Evolutionary conservation across 37 sponge, comb jelly and placozoan genomes (phyloP), one percentile per base, ranked within the genome.

Genomic region (Theonella swinhoei): DNA sequence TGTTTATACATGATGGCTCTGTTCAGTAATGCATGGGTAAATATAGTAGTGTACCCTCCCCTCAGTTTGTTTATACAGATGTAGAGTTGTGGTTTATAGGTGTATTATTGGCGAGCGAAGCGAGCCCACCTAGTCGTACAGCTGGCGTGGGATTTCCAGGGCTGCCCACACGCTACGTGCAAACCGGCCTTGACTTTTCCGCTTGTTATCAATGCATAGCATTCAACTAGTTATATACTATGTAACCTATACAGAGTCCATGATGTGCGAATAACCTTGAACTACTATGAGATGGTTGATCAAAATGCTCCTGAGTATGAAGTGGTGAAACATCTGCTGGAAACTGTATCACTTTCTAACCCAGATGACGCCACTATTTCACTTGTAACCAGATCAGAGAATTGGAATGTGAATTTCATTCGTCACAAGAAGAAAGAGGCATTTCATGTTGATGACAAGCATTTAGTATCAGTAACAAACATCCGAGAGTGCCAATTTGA

Each of bases 341-440:
- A 47, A 14, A 47, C 54, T 14, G 14, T 47, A 14, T 47, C 54
- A 47, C 54, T 47, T 14, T n/a, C n/a, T n/a, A 14, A 47, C 7
- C 11, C 7, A 14, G 54, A 47, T 14, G 14, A 47, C 11, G 54
- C 7, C 11, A 47, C 54, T 14, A 47, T 47, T 14, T 2, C 30
- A 28, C 34, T 68, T 68, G 69, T 68, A 28, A 28, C 69, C 20
- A 28, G 30, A 7, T 22, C 69, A 32, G 69, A 31, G 25, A 33
- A 68, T 30, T 68, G 69, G 69, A 22, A 20, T 4, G 34, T 68
- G 14, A 7, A 28, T 4, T 68, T 68, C 69, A 68, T 68, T 68
- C 30, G 69, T 7, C 69, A 68, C 69, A 68, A 68, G 34, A 68
- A 29, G 69, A 68, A 33, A 31, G 33, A 68, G 34, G 30, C 69